These are phyloP conservation scores for Diarsia rubi DNA, from an alignment of 2,888 invertebrate genomes.

Conservation along the genomic window DNA sequence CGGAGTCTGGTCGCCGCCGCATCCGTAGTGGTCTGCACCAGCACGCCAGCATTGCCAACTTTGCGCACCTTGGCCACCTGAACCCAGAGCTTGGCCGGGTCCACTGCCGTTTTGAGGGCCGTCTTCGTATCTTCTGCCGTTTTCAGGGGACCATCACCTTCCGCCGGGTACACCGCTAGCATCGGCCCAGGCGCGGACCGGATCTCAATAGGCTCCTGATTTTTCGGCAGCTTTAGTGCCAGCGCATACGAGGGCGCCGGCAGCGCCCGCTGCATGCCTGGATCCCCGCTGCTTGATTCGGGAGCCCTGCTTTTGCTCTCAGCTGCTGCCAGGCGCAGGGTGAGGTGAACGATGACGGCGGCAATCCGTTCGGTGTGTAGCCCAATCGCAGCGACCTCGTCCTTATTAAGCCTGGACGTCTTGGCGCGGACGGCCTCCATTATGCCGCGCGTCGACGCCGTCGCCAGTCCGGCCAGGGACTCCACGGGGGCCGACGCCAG, in stretches of 20 bases:
- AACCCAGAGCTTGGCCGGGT: not conserved
- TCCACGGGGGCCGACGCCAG: no score
- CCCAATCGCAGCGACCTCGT: no score
- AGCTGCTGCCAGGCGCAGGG: no score
- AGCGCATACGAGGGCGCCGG: rapidly evolving
- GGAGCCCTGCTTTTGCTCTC: no score
- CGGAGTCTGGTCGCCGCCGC: not conserved
- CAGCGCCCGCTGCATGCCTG: no score
- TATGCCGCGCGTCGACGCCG: no score
- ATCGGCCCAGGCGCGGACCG: not conserved
- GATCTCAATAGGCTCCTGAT: rapidly evolving
- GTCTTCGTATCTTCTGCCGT: constrained; percentile 34
- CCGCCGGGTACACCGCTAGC: not conserved
- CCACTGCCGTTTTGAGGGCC: not conserved
- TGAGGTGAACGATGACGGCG: no score
- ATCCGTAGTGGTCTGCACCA: not conserved
- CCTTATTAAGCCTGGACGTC: no score
- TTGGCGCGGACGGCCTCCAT: no score
- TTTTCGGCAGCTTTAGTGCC: not conserved
- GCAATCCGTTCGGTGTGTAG: no score
- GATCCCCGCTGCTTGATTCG: no score
- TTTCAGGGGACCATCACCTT: rapidly evolving
- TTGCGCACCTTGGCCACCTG: not conserved
- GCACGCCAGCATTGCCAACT: not conserved
- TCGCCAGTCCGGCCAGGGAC: no score